Base-by-base conservation (phyloP, 2,888 invertebrate genomes). In the Caenorhabditis sp. region DNA sequence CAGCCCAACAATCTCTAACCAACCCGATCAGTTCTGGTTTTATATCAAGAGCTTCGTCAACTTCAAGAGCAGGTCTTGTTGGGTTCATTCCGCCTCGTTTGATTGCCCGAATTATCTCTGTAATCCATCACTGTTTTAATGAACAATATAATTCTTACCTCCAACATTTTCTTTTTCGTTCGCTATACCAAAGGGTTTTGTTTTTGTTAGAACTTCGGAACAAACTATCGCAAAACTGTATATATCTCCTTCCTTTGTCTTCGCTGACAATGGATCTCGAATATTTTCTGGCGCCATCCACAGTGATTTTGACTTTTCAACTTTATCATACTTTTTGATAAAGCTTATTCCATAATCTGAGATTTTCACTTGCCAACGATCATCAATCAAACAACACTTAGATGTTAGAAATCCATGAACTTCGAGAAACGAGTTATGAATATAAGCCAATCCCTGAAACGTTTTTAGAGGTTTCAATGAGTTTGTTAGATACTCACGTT, bases 1-100 rank as follows among this genome's bases (percentile, higher is more conserved):
- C 84, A 8, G 75, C 58, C 84, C 84, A 84, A 50, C 84, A 84
- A 54, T 84, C 84, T 51, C 77, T 68, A 10, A 84, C 64, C 24
- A 84, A 58, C 37, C 79, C 73, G 10, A 78, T 19, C 74, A 76
- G 53, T 60, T 62, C 12, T 49, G 19, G 37, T 5, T 26, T 4
- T 58, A 50, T 31, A 21, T 73, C 61, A 49, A 79, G 51, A 6
- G 62, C 54, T 36, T 24, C 63, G 3, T 55, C 58, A 6, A 49
- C 1, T 26, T 63, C 63, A 1, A 62, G 24, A 5, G 8, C 2
- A 12, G 80, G 80, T 55, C 80, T 26, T 6, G 53, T 59, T 5
- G 77, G 80, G 12, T 60, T 51, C 24, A 61, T 26, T 2, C 79
- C 79, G 5, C 77, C 75, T 65, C 72, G 71, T 37, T 73, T 75